Evolutionary conservation across 1,140 invertebrate genomes (phyloP).

Genomic region (Brachionus rubens): DNA sequence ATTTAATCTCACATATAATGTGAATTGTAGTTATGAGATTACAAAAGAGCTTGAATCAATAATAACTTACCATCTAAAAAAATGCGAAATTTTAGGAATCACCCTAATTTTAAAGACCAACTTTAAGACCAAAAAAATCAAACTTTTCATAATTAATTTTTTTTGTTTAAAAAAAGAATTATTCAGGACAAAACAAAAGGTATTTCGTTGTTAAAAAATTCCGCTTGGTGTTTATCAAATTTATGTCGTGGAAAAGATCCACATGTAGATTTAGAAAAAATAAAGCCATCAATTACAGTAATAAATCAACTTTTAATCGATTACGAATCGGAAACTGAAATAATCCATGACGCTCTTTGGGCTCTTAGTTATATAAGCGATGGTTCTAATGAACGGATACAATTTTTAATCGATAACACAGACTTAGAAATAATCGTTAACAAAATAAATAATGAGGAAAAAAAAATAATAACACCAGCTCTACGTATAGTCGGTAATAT

Average conservation of each 20-base stretch:
- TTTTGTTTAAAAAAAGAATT: slow-evolving; percentile 4
- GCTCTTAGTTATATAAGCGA: slow-evolving; percentile 96
- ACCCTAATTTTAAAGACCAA: not conserved
- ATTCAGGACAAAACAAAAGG: slow-evolving; percentile 59
- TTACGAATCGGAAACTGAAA: slow-evolving; percentile 87
- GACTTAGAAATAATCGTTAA: slow-evolving; percentile 90
- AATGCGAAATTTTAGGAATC: too few relatives aligned
- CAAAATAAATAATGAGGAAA: slow-evolving; percentile 65
- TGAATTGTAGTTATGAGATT: too few relatives aligned
- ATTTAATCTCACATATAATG: too few relatives aligned
- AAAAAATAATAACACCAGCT: slow-evolving; percentile 51
- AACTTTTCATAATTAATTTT: too few relatives aligned
- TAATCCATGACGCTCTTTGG: slow-evolving; percentile 91
- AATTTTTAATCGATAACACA: slow-evolving; percentile 93
- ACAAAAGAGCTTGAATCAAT: too few relatives aligned
- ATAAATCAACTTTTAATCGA: slow-evolving; percentile 89
- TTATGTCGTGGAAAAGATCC: slow-evolving; percentile 87
- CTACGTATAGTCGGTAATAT: slow-evolving; percentile 60
- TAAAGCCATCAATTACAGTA: slow-evolving; percentile 86
- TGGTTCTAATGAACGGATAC: slow-evolving; percentile 92
- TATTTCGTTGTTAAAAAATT: slow-evolving; percentile 84
- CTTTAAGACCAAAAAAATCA: not conserved
- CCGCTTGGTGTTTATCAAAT: slow-evolving; percentile 96
- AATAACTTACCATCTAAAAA: too few relatives aligned
- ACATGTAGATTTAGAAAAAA: slow-evolving; percentile 65